Base-by-base conservation (phyloP, 1,140 invertebrate species). In the Palaemon carinicauda region DNA sequence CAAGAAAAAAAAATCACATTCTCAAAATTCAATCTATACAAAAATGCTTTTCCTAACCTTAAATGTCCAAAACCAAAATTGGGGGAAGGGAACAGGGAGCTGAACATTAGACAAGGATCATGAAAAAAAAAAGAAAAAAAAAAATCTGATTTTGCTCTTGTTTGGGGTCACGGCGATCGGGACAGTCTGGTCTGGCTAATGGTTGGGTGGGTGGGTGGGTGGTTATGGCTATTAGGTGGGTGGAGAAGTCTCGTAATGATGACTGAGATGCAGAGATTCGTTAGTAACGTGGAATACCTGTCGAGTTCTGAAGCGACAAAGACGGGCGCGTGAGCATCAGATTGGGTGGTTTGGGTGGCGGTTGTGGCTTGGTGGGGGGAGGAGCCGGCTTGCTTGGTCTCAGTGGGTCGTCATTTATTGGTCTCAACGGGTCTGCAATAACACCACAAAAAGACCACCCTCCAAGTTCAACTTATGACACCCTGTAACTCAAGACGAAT, bases 291-390 rank as follows among this genome's bases (percentile, higher is more conserved):
- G 24, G 77, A 71, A 50, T 86, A 86, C 83, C 83, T 86, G 83
- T 86, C 56, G 83, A 86, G 52, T 86, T 86, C 77, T 86, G 83
- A 73, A 86, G 83, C 41, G 83, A 86, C n/a, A 86, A 77, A 86
- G 83, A 86, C 51, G 83, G 83, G 27, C 83, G 83, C 27, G 83
- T 86, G 78, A 86, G 83, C 83, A 86, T 80, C 83, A 86, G 53
- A 86, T 86, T 86, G 29, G 83, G 83, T 71, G 83, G 83, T 80
- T 86, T 86, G 60, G 83, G 83, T 73, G 83, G 83, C 51, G 83
- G 83, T 27, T 33, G 77, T 54, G 83, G 83, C 77, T 86, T 86
- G 50, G 79, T 56, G 52, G 71, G 27, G 71, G 73, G 31, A 71
- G 83, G 53, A 31, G 77, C 29, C 21, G 77, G 69, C 56, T 79